These are phyloP conservation scores for Rhea americana DNA, from an alignment of 2,113 vertebrate genomes.

Conservation along the genomic window DNA sequence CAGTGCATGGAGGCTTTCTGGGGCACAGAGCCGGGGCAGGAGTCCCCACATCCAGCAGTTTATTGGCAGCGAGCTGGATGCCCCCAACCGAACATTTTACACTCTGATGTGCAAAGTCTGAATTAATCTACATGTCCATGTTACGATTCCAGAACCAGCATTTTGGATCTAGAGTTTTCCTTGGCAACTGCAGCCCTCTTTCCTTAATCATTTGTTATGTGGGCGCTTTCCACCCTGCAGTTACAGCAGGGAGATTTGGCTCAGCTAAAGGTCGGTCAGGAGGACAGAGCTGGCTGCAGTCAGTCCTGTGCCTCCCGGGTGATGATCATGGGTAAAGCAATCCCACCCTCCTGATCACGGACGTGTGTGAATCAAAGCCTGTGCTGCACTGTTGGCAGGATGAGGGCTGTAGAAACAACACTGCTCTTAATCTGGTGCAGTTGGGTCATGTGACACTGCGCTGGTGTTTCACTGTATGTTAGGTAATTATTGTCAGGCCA, in stretches of 20 bases:
- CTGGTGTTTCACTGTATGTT: neutral
- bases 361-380: neutral
- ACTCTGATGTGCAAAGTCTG: too few relatives aligned
- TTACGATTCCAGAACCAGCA: neutral
- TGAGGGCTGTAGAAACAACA: neutral
- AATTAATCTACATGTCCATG: fast-evolving
- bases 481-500: neutral
- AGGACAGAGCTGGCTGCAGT: neutral
- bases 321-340: neutral
- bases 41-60: neutral
- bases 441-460: neutral
- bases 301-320: neutral
- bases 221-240: neutral
- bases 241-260: neutral
- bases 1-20: neutral
- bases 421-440: neutral
- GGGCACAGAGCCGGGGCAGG: neutral
- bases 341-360: fast-evolving
- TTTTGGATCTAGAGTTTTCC: neutral
- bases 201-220: neutral
- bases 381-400: neutral
- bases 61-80: neutral
- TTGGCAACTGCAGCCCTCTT: too few relatives aligned
- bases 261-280: neutral
- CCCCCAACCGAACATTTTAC: fast-evolving